Conservation (phyloP, 2,888 invertebrate genomes). For the Anticlea derivata region DNA sequence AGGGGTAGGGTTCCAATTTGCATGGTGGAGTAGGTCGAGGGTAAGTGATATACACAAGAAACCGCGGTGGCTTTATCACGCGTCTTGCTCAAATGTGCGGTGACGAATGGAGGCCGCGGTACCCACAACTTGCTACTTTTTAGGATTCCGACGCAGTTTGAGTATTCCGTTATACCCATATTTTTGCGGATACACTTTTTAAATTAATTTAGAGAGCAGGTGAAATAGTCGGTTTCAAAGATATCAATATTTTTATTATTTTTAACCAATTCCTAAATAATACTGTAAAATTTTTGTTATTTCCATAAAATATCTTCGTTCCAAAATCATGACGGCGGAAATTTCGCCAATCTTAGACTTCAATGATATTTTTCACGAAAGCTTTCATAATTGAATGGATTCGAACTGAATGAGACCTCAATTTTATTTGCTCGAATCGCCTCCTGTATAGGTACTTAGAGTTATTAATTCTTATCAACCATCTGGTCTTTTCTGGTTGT, state of each 20-base stretch:
- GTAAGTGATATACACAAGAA: conserved; percentile 41
- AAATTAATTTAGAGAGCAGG: conserved; percentile 21
- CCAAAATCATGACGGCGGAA: conserved; percentile 33
- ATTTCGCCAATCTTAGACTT: conserved; percentile 30
- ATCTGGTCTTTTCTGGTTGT: conserved; percentile 40
- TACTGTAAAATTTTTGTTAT: conserved; percentile 12
- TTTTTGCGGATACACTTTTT: conserved; percentile 8
- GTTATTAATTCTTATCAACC: conserved; percentile 57
- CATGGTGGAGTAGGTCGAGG: conserved; percentile 12
- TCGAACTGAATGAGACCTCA: conserved; percentile 36
- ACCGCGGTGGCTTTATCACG: conserved; percentile 42
- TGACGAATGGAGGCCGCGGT: conserved; percentile 37
- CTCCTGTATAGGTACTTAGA: conserved; percentile 49
- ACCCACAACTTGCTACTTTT: conserved; percentile 28
- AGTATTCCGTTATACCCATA: conserved; percentile 13
- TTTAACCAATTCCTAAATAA: too few relatives aligned
- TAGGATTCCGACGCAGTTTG: conserved; percentile 27
- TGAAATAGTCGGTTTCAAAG: neutral
- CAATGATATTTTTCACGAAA: conserved; percentile 35
- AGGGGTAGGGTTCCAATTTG: conserved; percentile 7
- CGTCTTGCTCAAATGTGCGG: conserved; percentile 39
- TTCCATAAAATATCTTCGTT: conserved; percentile 14
- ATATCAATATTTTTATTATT: neutral
- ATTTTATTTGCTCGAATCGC: conserved; percentile 41
- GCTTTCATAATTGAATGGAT: conserved; percentile 45